phyloP scores from a whole-genome alignment of 2,113 vertebrate genomes.

The Toxotes jaculatrix region DNA sequence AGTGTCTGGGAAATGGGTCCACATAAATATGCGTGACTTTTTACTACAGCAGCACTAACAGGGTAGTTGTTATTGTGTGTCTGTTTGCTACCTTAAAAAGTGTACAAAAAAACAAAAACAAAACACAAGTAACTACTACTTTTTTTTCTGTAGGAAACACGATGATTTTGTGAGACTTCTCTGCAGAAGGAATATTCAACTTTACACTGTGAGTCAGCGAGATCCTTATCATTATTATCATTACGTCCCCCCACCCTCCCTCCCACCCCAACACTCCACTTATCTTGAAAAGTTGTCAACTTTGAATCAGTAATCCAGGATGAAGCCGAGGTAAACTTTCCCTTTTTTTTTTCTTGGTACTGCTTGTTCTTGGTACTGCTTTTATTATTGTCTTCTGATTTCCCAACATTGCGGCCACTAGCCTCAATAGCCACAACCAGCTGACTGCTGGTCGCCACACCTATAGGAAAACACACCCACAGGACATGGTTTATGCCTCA shows the following conservation, averaged over 20 bases:
- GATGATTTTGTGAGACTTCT: conserved; percentile 8
- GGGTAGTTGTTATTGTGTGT: neutral
- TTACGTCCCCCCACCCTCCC: neutral
- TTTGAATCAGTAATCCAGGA: conserved; percentile 30
- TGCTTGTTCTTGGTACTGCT: conserved; percentile 24
- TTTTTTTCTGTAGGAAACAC: neutral
- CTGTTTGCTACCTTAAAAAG: neutral
- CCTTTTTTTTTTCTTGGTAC: conserved; percentile 3
- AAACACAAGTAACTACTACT: no score
- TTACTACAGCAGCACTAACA: neutral
- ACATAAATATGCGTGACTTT: neutral
- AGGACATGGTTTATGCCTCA: conserved; percentile 64
- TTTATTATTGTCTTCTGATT: conserved; percentile 36
- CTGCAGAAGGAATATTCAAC: conserved; percentile 5
- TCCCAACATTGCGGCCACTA: conserved; percentile 34
- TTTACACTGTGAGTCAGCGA: conserved; percentile 36
- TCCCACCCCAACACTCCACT: neutral
- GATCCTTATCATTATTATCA: conserved; percentile 20
- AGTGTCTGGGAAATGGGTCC: neutral
- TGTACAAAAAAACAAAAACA: neutral
- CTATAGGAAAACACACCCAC: conserved; percentile 65
- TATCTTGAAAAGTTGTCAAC: conserved; percentile 44
- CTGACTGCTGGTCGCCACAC: conserved; percentile 61
- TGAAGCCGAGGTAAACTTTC: conserved; percentile 16
- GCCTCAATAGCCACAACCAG: conserved; percentile 59